These are phyloP conservation scores for Chiloscyllium punctatum DNA, from an alignment of 2,797 vertebrate species.

Conservation along the genomic window DNA sequence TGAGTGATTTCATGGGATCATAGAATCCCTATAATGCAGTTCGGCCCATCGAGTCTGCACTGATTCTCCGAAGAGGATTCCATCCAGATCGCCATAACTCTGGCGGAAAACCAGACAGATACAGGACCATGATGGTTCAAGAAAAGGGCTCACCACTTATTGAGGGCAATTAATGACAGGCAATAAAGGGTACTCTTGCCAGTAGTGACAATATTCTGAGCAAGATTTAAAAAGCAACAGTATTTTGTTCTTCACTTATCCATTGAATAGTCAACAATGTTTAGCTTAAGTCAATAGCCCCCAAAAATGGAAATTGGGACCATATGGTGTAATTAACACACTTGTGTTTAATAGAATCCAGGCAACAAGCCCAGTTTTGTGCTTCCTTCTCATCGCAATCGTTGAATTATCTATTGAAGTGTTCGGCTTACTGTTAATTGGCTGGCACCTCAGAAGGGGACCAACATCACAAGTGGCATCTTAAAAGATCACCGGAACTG, in stretches of 20 bases:
- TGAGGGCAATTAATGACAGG: background rate
- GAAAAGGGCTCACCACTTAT: background rate
- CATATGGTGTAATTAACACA: background rate
- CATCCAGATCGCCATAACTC: too few relatives aligned
- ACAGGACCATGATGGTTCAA: background rate
- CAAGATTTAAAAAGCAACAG: background rate
- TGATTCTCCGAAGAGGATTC: too few relatives aligned
- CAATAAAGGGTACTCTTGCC: background rate
- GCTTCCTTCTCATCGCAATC: background rate
- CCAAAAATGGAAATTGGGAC: background rate
- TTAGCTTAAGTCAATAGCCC: background rate
- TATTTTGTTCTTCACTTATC: background rate
- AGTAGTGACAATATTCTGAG: background rate
- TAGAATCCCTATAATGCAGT: too few relatives aligned
- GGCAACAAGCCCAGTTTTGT: background rate
- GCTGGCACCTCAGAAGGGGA: background rate
- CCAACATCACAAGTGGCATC: background rate
- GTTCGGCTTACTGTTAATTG: background rate
- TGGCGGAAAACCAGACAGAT: too few relatives aligned
- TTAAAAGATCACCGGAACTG: background rate
- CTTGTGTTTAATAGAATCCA: background rate
- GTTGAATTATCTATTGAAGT: background rate
- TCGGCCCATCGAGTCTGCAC: too few relatives aligned
- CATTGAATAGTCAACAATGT: background rate
- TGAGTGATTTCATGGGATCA: too few relatives aligned